Percentiles rank a stretch among this genome's conserved stretches.
Conservation (phyloP, 2,113 vertebrate genomes). For the Calidris pugnax region DNA sequence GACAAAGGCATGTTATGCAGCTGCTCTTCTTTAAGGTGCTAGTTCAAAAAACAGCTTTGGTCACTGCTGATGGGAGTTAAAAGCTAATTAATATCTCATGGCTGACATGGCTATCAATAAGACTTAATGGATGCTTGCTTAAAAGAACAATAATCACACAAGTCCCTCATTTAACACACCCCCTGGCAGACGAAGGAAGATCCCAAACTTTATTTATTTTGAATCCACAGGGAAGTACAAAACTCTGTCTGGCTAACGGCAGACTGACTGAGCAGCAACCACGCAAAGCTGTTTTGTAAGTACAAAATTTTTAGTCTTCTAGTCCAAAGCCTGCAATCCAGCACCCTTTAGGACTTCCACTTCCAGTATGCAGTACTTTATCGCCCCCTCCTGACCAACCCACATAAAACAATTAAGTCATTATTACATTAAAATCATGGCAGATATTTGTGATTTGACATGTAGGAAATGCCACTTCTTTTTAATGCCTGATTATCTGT, state of each 20-base stretch:
- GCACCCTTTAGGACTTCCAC: accelerated
- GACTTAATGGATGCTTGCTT: background rate
- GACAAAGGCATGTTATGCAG: accelerated
- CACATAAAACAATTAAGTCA: background rate
- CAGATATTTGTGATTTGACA: background rate
- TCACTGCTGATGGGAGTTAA: background rate
- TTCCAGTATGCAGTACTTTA: background rate
- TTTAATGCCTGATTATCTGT: background rate
- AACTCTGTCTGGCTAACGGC: background rate
- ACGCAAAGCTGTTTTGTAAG: background rate
- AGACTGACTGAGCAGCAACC: background rate
- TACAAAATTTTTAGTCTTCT: background rate
- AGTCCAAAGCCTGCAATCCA: background rate
- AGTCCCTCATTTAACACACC: background rate
- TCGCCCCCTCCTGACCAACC: conserved; percentile 5
- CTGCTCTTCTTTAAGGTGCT: background rate
- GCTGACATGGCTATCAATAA: background rate
- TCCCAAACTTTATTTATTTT: background rate
- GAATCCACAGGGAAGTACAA: background rate
- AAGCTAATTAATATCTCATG: background rate
- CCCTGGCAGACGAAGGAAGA: background rate
- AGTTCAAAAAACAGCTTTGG: background rate
- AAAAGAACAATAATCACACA: background rate
- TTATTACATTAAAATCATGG: background rate
- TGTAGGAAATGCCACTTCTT: background rate